phyloP scores from a whole-genome alignment of 2,113 vertebrate genomes.

The Corythoichthys intestinalis region DNA sequence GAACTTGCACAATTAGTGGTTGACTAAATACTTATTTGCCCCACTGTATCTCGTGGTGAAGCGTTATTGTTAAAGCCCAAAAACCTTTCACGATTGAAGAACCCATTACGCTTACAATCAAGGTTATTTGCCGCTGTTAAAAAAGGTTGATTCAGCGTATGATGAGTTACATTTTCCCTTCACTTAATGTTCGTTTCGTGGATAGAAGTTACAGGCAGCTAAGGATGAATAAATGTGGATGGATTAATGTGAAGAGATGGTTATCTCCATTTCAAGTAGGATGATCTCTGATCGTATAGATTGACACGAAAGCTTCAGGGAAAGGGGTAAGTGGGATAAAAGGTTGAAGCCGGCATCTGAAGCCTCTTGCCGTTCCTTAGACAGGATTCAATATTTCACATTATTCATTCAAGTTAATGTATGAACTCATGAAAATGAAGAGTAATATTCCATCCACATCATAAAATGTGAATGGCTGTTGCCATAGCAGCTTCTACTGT shows the following conservation, averaged over 20 bases:
- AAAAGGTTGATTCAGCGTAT: too few species aligned
- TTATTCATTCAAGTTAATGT: not conserved
- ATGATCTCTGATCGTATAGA: constrained; percentile 22
- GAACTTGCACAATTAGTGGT: too few species aligned
- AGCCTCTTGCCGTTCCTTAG: constrained; percentile 1
- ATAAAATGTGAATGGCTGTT: constrained; percentile 5
- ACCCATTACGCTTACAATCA: too few species aligned
- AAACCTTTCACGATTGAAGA: too few species aligned
- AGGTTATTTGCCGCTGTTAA: too few species aligned
- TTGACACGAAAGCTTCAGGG: constrained; percentile 14
- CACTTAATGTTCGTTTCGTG: too few species aligned
- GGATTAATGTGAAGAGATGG: constrained; percentile 12
- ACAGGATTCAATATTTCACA: constrained; percentile 10
- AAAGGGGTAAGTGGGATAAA: constrained; percentile 6
- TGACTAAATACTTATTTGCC: too few species aligned
- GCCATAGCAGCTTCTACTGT: constrained; percentile 16
- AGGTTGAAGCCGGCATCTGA: constrained; percentile 4
- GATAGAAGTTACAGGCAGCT: constrained; percentile 3
- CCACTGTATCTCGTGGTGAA: too few species aligned
- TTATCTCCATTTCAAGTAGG: constrained; percentile 16
- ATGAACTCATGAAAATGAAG: not conserved
- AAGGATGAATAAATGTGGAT: constrained; percentile 24
- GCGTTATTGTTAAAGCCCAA: too few species aligned
- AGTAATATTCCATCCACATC: not conserved
- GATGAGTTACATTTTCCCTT: too few species aligned